phyloP scores from a whole-genome alignment of 2,797 vertebrate species.

The Crenuchus spilurus region DNA sequence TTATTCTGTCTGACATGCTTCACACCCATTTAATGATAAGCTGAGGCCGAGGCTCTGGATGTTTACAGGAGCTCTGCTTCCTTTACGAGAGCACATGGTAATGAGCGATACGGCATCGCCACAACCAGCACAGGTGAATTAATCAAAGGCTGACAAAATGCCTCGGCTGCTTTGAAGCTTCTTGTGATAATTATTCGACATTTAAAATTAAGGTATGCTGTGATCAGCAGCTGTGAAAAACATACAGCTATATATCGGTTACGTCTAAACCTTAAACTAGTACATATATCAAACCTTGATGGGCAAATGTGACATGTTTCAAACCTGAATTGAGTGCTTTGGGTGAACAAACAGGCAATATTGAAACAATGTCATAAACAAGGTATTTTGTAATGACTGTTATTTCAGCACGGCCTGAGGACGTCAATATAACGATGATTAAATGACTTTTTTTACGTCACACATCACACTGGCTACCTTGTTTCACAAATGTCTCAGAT shows the following conservation, averaged over 20 bases:
- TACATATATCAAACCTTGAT: too few relatives aligned
- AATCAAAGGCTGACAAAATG: constrained; percentile 26
- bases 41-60: constrained; percentile 20
- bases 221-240: neutral
- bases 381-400: neutral
- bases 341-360: too few relatives aligned
- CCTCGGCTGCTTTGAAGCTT: neutral
- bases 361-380: too few relatives aligned
- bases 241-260: too few relatives aligned
- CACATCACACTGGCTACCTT: neutral
- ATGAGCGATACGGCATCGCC: constrained; percentile 2
- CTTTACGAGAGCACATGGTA: constrained; percentile 21
- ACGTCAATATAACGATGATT: neutral
- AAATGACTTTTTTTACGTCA: neutral
- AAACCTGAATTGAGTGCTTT: too few relatives aligned
- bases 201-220: neutral
- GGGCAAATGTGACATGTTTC: too few relatives aligned
- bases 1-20: constrained; percentile 39
- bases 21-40: constrained; percentile 38
- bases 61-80: constrained; percentile 9
- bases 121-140: constrained; percentile 23
- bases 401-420: neutral
- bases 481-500: neutral
- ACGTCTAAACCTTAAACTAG: too few relatives aligned
- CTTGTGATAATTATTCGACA: neutral